Conservation (phyloP, 1,140 invertebrate genomes). For the Eumaeus atala region DNA sequence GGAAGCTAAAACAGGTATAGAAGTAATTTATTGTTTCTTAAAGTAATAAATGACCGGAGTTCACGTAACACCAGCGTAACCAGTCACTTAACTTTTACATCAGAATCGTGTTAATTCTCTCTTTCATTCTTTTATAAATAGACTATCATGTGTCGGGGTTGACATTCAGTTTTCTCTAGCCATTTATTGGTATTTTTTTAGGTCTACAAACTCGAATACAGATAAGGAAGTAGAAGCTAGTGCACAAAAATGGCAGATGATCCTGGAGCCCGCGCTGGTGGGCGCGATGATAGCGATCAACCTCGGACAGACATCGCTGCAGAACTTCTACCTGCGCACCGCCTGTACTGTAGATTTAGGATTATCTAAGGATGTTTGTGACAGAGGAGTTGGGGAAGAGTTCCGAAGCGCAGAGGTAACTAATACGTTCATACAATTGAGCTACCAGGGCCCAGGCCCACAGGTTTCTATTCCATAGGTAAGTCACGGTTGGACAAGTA, state of each 20-base stretch:
- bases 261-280: conserved; percentile 56
- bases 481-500: too few species aligned
- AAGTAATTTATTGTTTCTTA: too few species aligned
- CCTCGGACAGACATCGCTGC: conserved; percentile 58
- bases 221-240: conserved; percentile 15
- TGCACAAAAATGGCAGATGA: conserved; percentile 42
- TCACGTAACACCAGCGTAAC: too few species aligned
- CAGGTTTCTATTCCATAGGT: too few species aligned
- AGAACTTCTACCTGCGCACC: conserved; percentile 62
- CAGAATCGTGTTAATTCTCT: too few species aligned
- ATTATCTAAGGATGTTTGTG: conserved; percentile 42
- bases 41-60: too few species aligned
- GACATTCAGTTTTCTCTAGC: too few species aligned
- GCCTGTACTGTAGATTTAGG: conserved; percentile 58
- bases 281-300: conserved; percentile 66
- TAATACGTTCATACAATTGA: neutral
- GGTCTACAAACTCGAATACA: conserved; percentile 26
- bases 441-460: too few species aligned
- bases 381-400: conserved; percentile 54
- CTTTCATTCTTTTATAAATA: too few species aligned
- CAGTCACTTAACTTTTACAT: too few species aligned
- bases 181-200: conserved; percentile 7
- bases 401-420: conserved; percentile 52
- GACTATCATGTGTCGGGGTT: too few species aligned
- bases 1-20: too few species aligned